Evolutionary conservation across 2,888 invertebrate species (phyloP), one percentile per base, ranked within the genome.

Genomic region (Drosophila meridiana): DNA sequence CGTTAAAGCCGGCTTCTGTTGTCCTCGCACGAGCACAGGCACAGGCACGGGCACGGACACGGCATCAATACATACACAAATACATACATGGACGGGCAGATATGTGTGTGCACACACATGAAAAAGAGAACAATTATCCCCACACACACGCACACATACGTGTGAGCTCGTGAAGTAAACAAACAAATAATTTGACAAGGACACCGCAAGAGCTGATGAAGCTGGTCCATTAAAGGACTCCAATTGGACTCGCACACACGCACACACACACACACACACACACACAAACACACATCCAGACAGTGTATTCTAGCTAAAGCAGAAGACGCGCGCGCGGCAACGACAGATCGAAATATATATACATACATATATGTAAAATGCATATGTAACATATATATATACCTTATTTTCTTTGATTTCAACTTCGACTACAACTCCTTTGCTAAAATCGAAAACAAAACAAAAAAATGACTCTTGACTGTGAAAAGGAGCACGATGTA

Each of bases 401-500:
- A 58, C 20, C 20, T 70, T 69, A 72, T 84, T 78, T 78, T 70
- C 43, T 71, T 79, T 76, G 63, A 63, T 69, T 83, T 56, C 34
- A 48, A 48, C 48, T 50, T 32, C 70, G 66, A 77, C 60, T 62
- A 53, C 43, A 67, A 42, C 45, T 69, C 59, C 60, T 69, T 60
- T 69, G n/a, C 32, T 14, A 30, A 30, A 50, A 50, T 11, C 20
- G 11, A n/a, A 50, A n/a, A 34, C n/a, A n/a, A 50, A 28, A 13
- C 28, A 47, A 80, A 76, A 85, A 76, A 62, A 93, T 93, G 93
- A 93, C 92, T 79, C 91, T 93, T 82, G 93, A 92, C 86, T 93
- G 89, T 92, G 92, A 92, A 82, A 89, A 92, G 82, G 92, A 93
- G 82, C 90, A 92, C 85, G 91, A 92, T 91, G 92, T 92, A 92